Conservation (phyloP, 2,113 vertebrate genomes). For the Campylomormyrus tamandua region DNA sequence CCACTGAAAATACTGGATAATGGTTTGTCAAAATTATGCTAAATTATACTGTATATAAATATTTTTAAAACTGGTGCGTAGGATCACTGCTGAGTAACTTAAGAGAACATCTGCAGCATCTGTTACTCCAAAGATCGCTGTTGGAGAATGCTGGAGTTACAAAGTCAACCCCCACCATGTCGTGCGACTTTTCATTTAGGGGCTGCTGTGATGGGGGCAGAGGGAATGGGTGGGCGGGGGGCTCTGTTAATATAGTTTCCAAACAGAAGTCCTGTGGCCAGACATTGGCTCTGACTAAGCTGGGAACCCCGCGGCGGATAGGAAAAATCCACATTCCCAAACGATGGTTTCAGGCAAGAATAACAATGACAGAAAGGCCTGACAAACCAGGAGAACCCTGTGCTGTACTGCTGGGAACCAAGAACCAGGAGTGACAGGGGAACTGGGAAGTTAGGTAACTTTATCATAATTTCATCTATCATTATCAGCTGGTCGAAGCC, state of each 20-base stretch:
- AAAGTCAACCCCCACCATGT: neutral
- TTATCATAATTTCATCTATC: neutral
- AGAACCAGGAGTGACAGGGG: neutral
- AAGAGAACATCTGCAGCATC: neutral
- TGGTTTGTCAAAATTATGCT: neutral
- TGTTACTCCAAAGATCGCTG: neutral
- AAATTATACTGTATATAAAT: neutral
- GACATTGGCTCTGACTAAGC: constrained; percentile 22
- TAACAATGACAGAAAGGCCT: constrained; percentile 25
- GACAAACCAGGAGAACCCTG: neutral
- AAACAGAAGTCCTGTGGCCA: constrained; percentile 18
- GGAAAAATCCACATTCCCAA: constrained; percentile 31
- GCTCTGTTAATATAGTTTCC: neutral
- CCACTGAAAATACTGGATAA: neutral
- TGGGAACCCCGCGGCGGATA: constrained; percentile 7
- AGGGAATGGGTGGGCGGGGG: too few species aligned
- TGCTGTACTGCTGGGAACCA: neutral
- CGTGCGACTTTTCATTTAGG: neutral
- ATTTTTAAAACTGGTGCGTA: neutral
- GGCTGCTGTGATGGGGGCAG: neutral
- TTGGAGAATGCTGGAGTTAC: neutral
- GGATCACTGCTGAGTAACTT: neutral
- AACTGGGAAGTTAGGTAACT: neutral
- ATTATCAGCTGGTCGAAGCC: neutral
- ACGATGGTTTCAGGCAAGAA: constrained; percentile 29